A percentile compares a stretch with the other conserved stretches of the same genome.
Conservation (phyloP, 2,888 invertebrate genomes). For the Psococerastis gibbosa region DNA sequence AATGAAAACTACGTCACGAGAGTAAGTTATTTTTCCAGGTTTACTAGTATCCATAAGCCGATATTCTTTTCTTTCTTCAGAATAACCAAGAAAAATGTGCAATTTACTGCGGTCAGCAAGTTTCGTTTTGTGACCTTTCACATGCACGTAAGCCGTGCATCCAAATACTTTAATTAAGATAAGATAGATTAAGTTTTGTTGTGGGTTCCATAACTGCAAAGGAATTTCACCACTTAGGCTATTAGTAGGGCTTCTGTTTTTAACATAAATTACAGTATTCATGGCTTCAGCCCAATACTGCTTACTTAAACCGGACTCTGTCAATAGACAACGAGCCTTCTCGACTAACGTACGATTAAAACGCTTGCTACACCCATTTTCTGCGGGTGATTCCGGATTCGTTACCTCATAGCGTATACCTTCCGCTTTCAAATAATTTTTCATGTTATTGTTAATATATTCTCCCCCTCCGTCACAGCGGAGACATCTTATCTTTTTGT, state of each 20-base stretch:
- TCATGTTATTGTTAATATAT: conserved; percentile 16
- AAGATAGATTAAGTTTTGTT: no score
- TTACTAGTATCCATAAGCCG: no score
- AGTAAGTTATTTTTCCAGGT: no score
- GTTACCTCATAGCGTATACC: conserved; percentile 22
- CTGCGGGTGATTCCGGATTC: conserved; percentile 21
- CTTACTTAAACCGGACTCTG: conserved; percentile 16
- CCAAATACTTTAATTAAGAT: no score
- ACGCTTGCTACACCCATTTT: conserved; percentile 22
- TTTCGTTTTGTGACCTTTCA: no score
- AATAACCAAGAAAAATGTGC: no score
- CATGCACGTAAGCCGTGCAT: no score
- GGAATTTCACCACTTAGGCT: conserved; percentile 19
- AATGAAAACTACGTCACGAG: no score
- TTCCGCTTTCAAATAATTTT: conserved; percentile 15
- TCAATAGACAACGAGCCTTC: conserved; percentile 19
- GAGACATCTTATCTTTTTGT: conserved; percentile 18
- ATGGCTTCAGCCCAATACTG: conserved; percentile 21
- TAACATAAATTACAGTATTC: conserved; percentile 16
- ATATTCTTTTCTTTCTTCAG: no score
- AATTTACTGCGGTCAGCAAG: no score
- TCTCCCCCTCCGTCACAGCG: conserved; percentile 19
- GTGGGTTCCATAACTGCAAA: conserved; percentile 23
- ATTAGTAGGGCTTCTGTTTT: conserved; percentile 18
- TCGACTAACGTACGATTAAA: conserved; percentile 20